Evolutionary conservation across 2,797 vertebrate species (phyloP), one percentile per base, ranked within the genome.

Genomic region (Silurus lanzhouensis): DNA sequence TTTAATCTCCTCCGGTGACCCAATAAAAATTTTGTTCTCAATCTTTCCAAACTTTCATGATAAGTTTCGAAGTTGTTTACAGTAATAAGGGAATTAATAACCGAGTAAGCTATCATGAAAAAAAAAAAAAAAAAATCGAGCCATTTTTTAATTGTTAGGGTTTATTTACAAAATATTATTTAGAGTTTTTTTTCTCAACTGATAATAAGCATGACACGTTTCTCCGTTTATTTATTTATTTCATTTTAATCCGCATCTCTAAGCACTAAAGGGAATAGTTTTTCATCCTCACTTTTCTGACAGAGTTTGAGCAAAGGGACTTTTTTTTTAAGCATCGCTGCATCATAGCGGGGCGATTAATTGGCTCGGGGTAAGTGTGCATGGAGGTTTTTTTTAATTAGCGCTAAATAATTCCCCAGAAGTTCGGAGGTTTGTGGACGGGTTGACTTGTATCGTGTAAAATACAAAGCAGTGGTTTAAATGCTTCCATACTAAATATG

Each of bases 391-490:
- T 83, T 85, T 85, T 79, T 83, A 80, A 89, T 88, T 14, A 67
- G 74, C 78, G 72, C n/a, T 81, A 88, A 87, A 84, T 85, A 44
- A 85, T 74, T 86, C 86, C 86, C 88, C 83, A 83, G n/a, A 78
- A 63, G 88, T 82, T 74, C 12, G 61, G 31, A 17, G 67, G 67
- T 27, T 38, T 72, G 57, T 22, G 17, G 67, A 58, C 72, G 66
- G 63, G 22, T 52, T 17, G 8, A 38, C 17, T 64, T 10, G 48
- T 52, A 52, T 64, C n/a, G 48, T 22, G 7, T 22, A 25, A 75
- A 83, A 83, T 52, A 55, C n/a, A 66, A 57, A 83, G 55, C 81
- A 85, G 66, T 20, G 8, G 25, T 66, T 83, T 78, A 46, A 44
- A 25, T 74, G 20, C 60, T 81, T 83, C 70, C 58, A 83, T 87